These are phyloP conservation scores for Pterocles orientalis DNA, from an alignment of 2,113 vertebrate genomes.

Conservation along the genomic window DNA sequence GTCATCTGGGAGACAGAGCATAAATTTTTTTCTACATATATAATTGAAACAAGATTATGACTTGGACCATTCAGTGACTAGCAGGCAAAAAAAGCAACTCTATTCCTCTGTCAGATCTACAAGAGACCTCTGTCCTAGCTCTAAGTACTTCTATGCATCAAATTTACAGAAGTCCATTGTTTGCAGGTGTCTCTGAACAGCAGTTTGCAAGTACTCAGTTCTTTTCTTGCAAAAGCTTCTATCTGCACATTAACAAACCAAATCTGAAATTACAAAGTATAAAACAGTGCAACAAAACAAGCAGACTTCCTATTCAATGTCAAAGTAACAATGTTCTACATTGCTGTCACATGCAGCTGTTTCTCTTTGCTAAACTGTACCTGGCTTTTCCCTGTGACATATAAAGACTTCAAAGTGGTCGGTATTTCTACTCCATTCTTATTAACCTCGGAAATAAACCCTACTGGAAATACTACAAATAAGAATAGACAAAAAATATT, in stretches of 20 bases:
- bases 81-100: neutral
- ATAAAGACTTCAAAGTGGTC: neutral
- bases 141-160: neutral
- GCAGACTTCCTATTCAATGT: neutral
- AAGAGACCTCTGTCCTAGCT: conserved; percentile 1
- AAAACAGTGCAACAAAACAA: neutral
- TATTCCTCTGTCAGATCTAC: neutral
- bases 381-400: neutral
- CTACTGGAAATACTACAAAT: neutral
- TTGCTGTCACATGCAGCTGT: neutral
- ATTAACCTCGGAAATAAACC: neutral
- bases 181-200: neutral
- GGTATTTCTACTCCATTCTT: neutral
- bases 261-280: neutral
- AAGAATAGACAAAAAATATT: neutral
- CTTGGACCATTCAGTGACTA: neutral
- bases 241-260: neutral
- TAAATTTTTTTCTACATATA: neutral
- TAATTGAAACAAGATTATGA: neutral
- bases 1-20: neutral
- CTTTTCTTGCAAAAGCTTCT: neutral
- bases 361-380: neutral
- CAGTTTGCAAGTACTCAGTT: neutral
- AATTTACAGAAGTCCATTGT: conserved; percentile 1
- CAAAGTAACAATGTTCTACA: neutral